Base-by-base conservation (phyloP, 2,888 invertebrate genomes). In the Pristionchus japonicus region DNA sequence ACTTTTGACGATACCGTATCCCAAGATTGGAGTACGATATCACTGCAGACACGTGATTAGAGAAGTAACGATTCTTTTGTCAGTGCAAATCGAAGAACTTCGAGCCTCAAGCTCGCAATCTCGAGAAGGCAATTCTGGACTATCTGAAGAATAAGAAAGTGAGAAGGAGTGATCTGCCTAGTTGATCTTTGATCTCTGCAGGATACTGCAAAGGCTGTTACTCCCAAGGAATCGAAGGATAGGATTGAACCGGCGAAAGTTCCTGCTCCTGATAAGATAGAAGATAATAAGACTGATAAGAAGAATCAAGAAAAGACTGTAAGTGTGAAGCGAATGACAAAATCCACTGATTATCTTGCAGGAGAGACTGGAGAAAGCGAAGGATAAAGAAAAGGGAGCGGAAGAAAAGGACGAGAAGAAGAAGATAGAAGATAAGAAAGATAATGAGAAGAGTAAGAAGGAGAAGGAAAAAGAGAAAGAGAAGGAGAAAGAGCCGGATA, bases 81-180 rank as follows among this genome's bases (percentile, higher is more conserved):
- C 82, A 83, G 82, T 83, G 82, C 52, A 83, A 83, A 37, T 83
- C 52, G 34, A 83, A 83, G 82, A 34, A 40, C 9, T 83, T 52
- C 37, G 82, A 83, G 52, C 17, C 17, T 3, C 82, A 83, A 23
- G 82, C 82, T 13, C 49, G 82, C 7, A 52, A 83, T 11, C 52
- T 83, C 9, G 82, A 83, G 34, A 83, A 31, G 11, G 20, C 49
- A 23, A 83, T 83, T 1, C 17, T 83, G 31, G 82, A 83, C 9
- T 52, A 83, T n/a, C 6, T 83, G 20, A 83, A 83, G 82, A 83
- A 83, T 20, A 52, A 31, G 23, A 83, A 83, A 17, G 77, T 77
- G n/a, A 77, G 40, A n/a, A 13, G n/a, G n/a, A 27, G n/a, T 34
- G 34, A 67, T 27, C 77, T 74, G 7, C 3, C 27, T 3, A n/a